Base-by-base conservation (phyloP, 1,140 invertebrate species). In the Odontomachus brunneus region DNA sequence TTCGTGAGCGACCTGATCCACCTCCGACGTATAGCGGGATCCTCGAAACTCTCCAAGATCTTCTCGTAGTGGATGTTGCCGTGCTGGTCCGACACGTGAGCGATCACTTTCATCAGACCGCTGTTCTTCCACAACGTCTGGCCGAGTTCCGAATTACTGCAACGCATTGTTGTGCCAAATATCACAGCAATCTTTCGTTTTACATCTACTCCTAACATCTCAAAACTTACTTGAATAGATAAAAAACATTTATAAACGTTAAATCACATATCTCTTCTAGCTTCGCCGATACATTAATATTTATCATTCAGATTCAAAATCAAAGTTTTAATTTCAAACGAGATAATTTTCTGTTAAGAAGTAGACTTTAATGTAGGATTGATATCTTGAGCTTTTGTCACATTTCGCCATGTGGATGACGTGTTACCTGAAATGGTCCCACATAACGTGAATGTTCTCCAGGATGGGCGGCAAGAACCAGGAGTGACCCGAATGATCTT, bases 1-100 rank as follows among this genome's bases (percentile, higher is more conserved):
- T 96, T 95, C 1, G 96, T 96, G 12, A 97, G 94, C 9, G 95
- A 95, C 76, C 96, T 96, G 78, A 98, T 96, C 97, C 97, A 97
- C 75, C 96, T 95, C 72, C 96, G 95, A 83, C 97, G 95, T 87
- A 97, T 96, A 4, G 95, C 95, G 26, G 96, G 96, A 90, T 97
- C 97, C 86, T 98, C 97, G 86, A 98, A 95, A 66, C 96, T 96
- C 76, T 96, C 96, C 81, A 97, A 95, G 63, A 97, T 96, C 76
- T 95, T 95, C 67, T 96, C 96, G 85, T 96, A 97, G 82, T 96
- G 95, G 66, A 97, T 93, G 19, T 95, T 95, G 0, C 97, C 97
- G 67, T 96, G 93, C 3, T 95, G 93, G 49, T 96, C 96, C 7
- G 95, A 91, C 93, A 96, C 95, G 24, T 94, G 90, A 69, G 94